Base-by-base conservation (phyloP, 1,140 invertebrate genomes). In the Phortica variegata region DNA sequence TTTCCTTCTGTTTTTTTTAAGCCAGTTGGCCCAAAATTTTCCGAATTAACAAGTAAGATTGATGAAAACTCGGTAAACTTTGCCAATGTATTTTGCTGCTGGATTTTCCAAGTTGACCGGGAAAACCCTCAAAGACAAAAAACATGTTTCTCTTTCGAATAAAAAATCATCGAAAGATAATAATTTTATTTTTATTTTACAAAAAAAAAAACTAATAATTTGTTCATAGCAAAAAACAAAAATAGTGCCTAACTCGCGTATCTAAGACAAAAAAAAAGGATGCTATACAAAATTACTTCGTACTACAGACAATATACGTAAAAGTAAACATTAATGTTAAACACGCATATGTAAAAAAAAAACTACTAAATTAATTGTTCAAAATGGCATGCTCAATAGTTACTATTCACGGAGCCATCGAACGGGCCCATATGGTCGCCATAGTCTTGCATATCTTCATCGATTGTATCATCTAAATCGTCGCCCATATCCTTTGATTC, bases 281-380 rank as follows among this genome's bases (percentile, higher is more conserved):
- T 65, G 53, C 62, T 66, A 68, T 68, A 68, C 63, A 68, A 68
- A 68, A 60, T 68, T 70, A 62, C 51, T 65, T 70, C 57, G 54
- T 60, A 61, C 65, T 70, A 61, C 56, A 60, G 58, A 44, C 43
- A 19, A 44, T 4, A 44, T 34, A 44, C n/a, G n/a, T 19, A 44
- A 20, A 43, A 16, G 8, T 29, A 15, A 20, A n/a, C 21, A 23
- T 12, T 31, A 43, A 9, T 12, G 16, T 34, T 44, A 23, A 34
- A 34, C 32, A 44, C 34, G 32, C n/a, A n/a, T n/a, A n/a, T n/a
- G n/a, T n/a, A n/a, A n/a, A n/a, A n/a, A n/a, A n/a, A n/a, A n/a
- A n/a, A 19, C 17, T 44, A 23, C 43, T 36, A 36, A 44, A 26
- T 5, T 26, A 26, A 6, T 26, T 36, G 39, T 31, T 31, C 12